These are phyloP conservation scores for Brassicogethes aeneus DNA, from an alignment of 2,888 invertebrate species.

Conservation along the genomic window DNA sequence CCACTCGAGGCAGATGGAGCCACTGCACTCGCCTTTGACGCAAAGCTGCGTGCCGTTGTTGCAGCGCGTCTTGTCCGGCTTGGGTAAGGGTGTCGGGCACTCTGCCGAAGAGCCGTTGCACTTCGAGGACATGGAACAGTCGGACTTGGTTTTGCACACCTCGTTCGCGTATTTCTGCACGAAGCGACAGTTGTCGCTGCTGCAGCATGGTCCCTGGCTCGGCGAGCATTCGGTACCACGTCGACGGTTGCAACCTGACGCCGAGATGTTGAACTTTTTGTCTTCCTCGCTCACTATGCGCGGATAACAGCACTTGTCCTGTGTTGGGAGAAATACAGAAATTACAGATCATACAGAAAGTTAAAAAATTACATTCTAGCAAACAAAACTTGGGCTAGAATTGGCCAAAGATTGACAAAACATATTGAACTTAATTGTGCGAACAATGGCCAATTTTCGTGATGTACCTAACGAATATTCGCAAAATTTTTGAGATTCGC, in stretches of 20 bases:
- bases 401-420: no score
- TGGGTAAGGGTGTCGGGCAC: slow-evolving; percentile 77
- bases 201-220: slow-evolving; percentile 96
- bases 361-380: no score
- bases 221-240: slow-evolving; percentile 72
- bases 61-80: slow-evolving; percentile 86
- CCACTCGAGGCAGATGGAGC: slow-evolving; percentile 92
- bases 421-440: no score
- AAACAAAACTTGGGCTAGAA: no score
- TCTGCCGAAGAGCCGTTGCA: slow-evolving; percentile 81
- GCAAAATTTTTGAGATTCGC: no score
- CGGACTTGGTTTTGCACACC: slow-evolving; percentile 75
- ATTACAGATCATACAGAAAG: no score
- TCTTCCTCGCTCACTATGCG: slow-evolving; percentile 64
- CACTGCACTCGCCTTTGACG: slow-evolving; percentile 84
- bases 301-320: slow-evolving; percentile 88
- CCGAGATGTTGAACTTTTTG: slow-evolving; percentile 56
- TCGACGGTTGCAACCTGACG: slow-evolving; percentile 72
- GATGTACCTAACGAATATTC: no score
- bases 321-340: no score
- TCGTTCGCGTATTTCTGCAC: slow-evolving; percentile 54
- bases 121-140: slow-evolving; percentile 80
- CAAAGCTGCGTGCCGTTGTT: slow-evolving; percentile 87
- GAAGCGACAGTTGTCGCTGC: slow-evolving; percentile 68
- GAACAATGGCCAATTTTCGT: no score